phyloP scores from a whole-genome alignment of 2,888 invertebrate species.

The Acholoe squamosa region DNA sequence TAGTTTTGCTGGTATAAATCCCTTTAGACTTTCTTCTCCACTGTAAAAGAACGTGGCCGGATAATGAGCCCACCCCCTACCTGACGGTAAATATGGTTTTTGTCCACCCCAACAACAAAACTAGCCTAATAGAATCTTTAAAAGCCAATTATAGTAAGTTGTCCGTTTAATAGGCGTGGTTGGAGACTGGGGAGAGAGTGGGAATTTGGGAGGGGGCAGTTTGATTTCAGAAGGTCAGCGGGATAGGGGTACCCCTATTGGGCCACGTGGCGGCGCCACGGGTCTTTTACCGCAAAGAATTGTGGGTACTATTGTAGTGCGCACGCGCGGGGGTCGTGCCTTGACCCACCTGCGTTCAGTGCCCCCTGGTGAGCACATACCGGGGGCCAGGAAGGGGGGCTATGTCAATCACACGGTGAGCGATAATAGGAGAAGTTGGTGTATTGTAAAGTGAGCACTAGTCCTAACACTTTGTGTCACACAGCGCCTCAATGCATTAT shows the following conservation, averaged over 20 bases:
- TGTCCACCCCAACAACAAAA: slow-evolving; percentile 45
- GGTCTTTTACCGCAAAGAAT: neutral
- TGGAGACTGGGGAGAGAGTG: neutral
- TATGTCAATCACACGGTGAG: slow-evolving; percentile 16
- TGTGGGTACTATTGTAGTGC: slow-evolving; percentile 3
- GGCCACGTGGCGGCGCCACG: slow-evolving; percentile 25
- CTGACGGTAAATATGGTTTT: slow-evolving; percentile 54
- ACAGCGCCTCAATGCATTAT: too few species aligned
- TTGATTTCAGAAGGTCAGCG: too few species aligned
- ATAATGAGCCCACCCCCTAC: slow-evolving; percentile 44
- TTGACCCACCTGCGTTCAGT: slow-evolving; percentile 16
- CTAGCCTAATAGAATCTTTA: slow-evolving; percentile 62
- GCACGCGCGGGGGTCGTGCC: slow-evolving; percentile 20
- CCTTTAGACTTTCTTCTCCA: too few species aligned
- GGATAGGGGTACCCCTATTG: slow-evolving; percentile 43
- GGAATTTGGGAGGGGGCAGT: neutral
- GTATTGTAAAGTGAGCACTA: slow-evolving; percentile 16
- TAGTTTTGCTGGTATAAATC: too few species aligned
- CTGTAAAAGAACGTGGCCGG: neutral
- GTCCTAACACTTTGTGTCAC: neutral
- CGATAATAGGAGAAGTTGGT: neutral
- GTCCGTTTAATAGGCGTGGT: slow-evolving; percentile 34
- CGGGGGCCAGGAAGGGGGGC: neutral
- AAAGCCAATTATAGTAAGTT: slow-evolving; percentile 55
- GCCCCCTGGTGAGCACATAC: slow-evolving; percentile 1